Evolutionary conservation across 2,888 invertebrate species (phyloP), one percentile per base, ranked within the genome.

Genomic region (Ormyrus thymus): DNA sequence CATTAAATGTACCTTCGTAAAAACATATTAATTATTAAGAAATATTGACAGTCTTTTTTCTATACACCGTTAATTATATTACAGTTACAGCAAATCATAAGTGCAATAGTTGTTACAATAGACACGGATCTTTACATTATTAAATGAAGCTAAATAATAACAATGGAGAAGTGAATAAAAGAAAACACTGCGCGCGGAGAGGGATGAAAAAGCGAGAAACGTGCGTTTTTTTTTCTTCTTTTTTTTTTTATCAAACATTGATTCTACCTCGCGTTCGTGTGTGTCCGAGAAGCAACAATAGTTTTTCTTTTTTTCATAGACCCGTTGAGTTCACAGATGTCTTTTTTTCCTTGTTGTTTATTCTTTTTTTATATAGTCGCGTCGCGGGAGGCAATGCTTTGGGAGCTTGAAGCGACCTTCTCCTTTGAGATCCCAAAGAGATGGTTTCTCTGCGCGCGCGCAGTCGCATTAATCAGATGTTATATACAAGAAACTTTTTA

Each of bases 21-120:
- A 77, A 80, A 72, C 79, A 82, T 83, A 80, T 73, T 80, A 77
- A 78, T 82, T 82, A 83, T 84, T 82, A 83, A 83, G 81, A 83
- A 82, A 82, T 83, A 83, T 84, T 85, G 84, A 84, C 86, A 85
- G 84, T 85, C 83, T 85, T 84, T 85, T 84, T 84, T 85, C 82
- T 82, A 83, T 83, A 76, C 82, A 82, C 84, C 81, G 83, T 84
- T 84, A 83, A 82, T 83, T 84, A 83, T 83, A 83, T 83, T 83
- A 83, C 82, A 84, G 83, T 83, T 84, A 84, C 82, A 84, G 86
- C 85, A 88, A 88, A 87, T 88, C 89, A 89, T 85, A 89, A 89
- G 90, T 90, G 90, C 90, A 90, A 90, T 90, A 90, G 90, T 88
- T 89, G 85, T 87, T 86, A 89, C 89, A 89, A 90, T 89, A 89